phyloP scores from a whole-genome alignment of 2,113 vertebrate genomes.

The Ifrita kowaldi region DNA sequence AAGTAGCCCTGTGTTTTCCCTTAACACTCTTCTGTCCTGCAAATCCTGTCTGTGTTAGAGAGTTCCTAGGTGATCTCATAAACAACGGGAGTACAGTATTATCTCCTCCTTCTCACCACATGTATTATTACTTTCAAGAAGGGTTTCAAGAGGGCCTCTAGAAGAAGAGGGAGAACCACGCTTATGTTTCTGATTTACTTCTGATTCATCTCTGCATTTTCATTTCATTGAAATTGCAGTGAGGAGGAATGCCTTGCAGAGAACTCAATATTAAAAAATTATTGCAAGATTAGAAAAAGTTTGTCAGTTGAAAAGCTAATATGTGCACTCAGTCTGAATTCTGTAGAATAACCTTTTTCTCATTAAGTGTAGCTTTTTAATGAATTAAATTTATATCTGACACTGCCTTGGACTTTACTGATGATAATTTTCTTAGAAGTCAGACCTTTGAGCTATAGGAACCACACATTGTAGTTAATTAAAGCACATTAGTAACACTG shows the following conservation, averaged over 20 bases:
- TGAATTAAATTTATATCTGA: slow-evolving; percentile 16
- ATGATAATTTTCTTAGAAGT: background rate
- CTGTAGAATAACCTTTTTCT: background rate
- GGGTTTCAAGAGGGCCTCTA: background rate
- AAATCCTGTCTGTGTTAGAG: background rate
- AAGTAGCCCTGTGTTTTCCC: background rate
- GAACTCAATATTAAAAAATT: background rate
- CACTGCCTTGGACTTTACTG: background rate
- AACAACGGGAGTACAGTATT: background rate
- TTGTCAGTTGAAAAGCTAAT: background rate
- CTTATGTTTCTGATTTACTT: background rate
- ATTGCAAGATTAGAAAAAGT: background rate
- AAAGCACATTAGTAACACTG: slow-evolving; percentile 10
- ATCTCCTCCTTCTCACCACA: background rate
- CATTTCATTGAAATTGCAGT: background rate
- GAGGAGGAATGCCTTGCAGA: background rate
- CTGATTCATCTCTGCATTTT: background rate
- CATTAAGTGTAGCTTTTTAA: slow-evolving; percentile 8
- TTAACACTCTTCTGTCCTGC: background rate
- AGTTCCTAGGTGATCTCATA: background rate
- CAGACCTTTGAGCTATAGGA: background rate
- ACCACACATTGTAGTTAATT: slow-evolving; percentile 28
- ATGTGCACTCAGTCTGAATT: background rate
- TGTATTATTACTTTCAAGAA: background rate
- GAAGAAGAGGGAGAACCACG: background rate